These are phyloP conservation scores for Aporophyla lueneburgensis DNA, from an alignment of 2,888 invertebrate species.

Conservation along the genomic window DNA sequence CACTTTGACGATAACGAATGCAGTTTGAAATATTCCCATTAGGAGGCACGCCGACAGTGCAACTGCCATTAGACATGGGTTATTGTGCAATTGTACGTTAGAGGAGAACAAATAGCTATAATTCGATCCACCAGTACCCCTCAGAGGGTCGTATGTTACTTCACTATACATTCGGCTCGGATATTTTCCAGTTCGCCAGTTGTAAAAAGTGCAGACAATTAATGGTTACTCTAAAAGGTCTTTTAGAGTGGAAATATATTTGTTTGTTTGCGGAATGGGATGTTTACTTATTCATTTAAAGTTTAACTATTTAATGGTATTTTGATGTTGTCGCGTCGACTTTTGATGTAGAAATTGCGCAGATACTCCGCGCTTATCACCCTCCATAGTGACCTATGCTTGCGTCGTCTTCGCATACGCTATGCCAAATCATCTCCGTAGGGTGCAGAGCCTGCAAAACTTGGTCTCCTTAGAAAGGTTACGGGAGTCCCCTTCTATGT, in stretches of 20 bases:
- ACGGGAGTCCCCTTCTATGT: too few relatives aligned
- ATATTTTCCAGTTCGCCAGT: slow-evolving; percentile 70
- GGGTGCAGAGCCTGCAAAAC: too few relatives aligned
- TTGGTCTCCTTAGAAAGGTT: too few relatives aligned
- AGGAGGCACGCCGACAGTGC: slow-evolving; percentile 39
- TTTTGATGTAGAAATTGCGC: too few relatives aligned
- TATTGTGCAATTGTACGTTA: slow-evolving; percentile 72
- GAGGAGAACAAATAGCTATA: slow-evolving; percentile 81
- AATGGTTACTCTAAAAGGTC: slow-evolving; percentile 67
- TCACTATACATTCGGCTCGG: slow-evolving; percentile 43
- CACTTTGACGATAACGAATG: slow-evolving; percentile 58
- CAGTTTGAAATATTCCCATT: slow-evolving; percentile 62
- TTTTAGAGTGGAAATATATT: slow-evolving; percentile 47
- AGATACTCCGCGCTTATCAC: too few relatives aligned
- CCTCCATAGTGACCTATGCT: too few relatives aligned
- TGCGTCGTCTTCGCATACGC: too few relatives aligned
- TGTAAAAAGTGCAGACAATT: slow-evolving; percentile 71
- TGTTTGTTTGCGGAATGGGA: slow-evolving; percentile 32
- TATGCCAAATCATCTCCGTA: too few relatives aligned
- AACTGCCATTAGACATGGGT: slow-evolving; percentile 72
- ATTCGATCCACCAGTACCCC: slow-evolving; percentile 81
- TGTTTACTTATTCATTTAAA: slow-evolving; percentile 9
- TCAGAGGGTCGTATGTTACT: slow-evolving; percentile 76
- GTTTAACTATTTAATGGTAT: background rate
- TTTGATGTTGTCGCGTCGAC: background rate